Evolutionary conservation across 2,797 vertebrate species (phyloP), one percentile per base, ranked within the genome.

Genomic region (Carapus acus): DNA sequence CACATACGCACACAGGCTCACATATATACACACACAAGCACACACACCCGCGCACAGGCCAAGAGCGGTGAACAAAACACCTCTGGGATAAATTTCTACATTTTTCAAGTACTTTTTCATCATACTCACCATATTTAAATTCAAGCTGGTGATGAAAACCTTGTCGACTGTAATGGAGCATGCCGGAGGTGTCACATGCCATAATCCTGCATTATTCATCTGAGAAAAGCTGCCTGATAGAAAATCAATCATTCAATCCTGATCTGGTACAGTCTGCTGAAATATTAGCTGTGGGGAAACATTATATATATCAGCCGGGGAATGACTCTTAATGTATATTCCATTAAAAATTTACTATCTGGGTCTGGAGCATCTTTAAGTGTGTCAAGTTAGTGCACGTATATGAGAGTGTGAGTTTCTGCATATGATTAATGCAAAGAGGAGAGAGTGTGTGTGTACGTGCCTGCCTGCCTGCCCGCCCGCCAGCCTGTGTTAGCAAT

Each of bases 301-400:
- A 61, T 77, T 54, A 54, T 72, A 65, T 78, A 65, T 78, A 83
- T 79, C 74, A 78, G 71, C 52, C 58, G 49, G 38, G 58, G 75
- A 78, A 84, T 77, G 64, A 71, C 39, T 74, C 84, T 88, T 87
- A 88, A 88, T 88, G 87, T 88, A 87, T 78, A 79, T 82, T 67
- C 57, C 83, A 89, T 89, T 80, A 87, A 89, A 83, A 75, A 88
- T 89, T 81, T 72, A 87, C 69, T 65, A 54, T 45, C 45, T 33
- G 47, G 24, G 58, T 41, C 31, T 23, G 51, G 56, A 51, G 62
- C 41, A 63, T 22, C 60, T 20, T 48, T 73, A 59, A 76, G 73
- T 69, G 73, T 58, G 57, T 75, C 58, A 49, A 50, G 55, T 62
- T 33, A 49, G 46, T 15, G 37, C 4, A 4, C 0, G 17, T 57